Percentiles rank a stretch among this genome's conserved stretches.
Evolutionary conservation across 2,797 vertebrate genomes (phyloP).

Genomic region (Buphagus erythrorhynchus): DNA sequence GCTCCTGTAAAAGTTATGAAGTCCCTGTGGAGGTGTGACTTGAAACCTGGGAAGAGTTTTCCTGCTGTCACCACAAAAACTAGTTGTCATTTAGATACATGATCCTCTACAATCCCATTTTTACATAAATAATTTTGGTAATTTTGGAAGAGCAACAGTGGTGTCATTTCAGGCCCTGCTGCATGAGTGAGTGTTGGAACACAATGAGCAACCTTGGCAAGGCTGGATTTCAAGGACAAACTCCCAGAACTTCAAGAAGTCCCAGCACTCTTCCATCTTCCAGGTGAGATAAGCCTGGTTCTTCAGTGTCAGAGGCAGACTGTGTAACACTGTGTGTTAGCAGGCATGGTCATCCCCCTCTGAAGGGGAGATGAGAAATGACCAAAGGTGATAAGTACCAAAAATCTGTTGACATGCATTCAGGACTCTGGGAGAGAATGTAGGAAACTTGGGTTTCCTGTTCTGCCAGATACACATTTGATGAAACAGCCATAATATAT

Average conservation of each 20-base stretch:
- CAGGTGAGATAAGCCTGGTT: neutral
- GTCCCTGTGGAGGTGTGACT: neutral
- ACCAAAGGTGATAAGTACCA: neutral
- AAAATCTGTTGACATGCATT: constrained; percentile 11
- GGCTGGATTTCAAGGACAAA: neutral
- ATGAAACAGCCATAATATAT: neutral
- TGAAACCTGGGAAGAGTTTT: neutral
- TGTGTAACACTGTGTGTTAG: neutral
- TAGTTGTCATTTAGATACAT: neutral
- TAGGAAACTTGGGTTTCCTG: constrained; percentile 33
- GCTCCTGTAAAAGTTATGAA: neutral
- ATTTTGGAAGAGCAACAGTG: neutral
- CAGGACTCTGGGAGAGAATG: neutral
- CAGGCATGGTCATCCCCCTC: neutral
- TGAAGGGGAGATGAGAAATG: neutral
- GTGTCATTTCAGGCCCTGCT: neutral
- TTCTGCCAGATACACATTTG: constrained; percentile 1
- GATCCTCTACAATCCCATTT: neutral
- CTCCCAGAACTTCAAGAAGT: neutral
- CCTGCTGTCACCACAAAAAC: neutral
- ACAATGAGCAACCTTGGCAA: neutral
- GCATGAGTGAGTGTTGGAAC: neutral
- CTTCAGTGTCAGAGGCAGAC: neutral
- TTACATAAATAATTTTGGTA: no score
- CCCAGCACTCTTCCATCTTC: neutral